These are phyloP conservation scores for Argyrosomus regius DNA, from an alignment of 2,797 vertebrate species.

Conservation along the genomic window DNA sequence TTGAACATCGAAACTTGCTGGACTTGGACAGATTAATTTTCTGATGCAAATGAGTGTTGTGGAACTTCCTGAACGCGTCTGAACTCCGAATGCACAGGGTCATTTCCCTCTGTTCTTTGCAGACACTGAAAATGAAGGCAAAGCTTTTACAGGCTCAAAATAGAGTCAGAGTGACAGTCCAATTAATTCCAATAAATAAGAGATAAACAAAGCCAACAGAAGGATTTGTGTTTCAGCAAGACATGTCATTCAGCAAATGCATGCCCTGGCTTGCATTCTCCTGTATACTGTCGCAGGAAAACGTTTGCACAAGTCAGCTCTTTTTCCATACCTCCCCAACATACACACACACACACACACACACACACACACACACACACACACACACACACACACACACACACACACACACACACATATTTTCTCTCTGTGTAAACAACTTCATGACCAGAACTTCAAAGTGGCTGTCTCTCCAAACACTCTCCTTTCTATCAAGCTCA, in stretches of 20 bases:
- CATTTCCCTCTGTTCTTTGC: background rate
- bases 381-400: background rate
- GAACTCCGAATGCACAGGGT: background rate
- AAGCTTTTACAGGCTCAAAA: background rate
- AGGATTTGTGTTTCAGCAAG: constrained; percentile 8
- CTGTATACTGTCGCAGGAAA: background rate
- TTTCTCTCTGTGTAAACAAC: background rate
- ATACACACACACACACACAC: background rate
- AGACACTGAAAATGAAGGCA: constrained; percentile 13
- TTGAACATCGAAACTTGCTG: constrained; percentile 20
- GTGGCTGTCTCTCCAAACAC: background rate
- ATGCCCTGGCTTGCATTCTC: background rate
- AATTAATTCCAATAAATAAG: constrained; percentile 52
- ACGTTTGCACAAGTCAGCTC: constrained; percentile 10
- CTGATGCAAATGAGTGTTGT: constrained; percentile 40
- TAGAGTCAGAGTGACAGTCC: constrained; percentile 34
- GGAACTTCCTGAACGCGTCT: constrained; percentile 6
- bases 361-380: background rate
- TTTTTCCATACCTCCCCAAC: background rate
- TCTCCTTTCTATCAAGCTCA: background rate
- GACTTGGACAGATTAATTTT: constrained; percentile 47
- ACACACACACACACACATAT: background rate
- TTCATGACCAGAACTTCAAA: constrained; percentile 34
- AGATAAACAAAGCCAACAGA: constrained; percentile 44
- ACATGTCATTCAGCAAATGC: constrained; percentile 12